Evolutionary conservation across 2,797 vertebrate species (phyloP), one percentile per base, ranked within the genome.

Genomic region (Characodon lateralis): DNA sequence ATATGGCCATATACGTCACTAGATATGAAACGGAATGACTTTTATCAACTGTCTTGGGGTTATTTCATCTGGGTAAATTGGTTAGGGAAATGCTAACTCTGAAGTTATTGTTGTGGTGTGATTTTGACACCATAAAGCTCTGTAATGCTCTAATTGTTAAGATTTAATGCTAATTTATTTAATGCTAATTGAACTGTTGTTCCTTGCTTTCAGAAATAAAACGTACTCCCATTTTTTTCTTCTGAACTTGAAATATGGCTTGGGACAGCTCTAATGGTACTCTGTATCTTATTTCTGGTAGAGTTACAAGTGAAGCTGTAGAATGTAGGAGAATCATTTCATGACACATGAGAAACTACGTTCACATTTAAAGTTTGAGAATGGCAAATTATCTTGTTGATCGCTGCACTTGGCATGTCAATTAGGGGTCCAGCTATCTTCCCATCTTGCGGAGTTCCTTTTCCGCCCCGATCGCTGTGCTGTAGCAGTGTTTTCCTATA

Each of bases 401-500:
- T 89, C 80, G 83, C 87, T 89, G 89, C 84, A 88, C 82, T 89
- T 79, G 87, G 77, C 48, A 41, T 2, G 66, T 88, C 90, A 91
- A 89, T 91, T 88, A 88, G 83, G 85, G 77, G 75, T 90, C 90
- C 9, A 18, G 79, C 80, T 81, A 85, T 91, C 88, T 91, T 92
- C 89, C 85, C 48, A 61, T 88, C 85, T 86, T 85, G 83, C 81
- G 84, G 85, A 83, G 83, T 85, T 88, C 83, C 78, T 83, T 82
- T 75, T 74, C 74, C 86, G n/a, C 84, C 89, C 87, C 86, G 87
- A 91, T 90, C 87, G 78, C 78, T 89, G 90, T 92, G 85, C 92
- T 93, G 91, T 89, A 90, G 89, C 87, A 2, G 75, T 96, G 92
- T 95, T 95, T 95, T 88, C 85, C 94, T 94, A 94, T 95, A 95